Conservation (phyloP, 2,113 vertebrate genomes). For the Hippopotamus amphibius region DNA sequence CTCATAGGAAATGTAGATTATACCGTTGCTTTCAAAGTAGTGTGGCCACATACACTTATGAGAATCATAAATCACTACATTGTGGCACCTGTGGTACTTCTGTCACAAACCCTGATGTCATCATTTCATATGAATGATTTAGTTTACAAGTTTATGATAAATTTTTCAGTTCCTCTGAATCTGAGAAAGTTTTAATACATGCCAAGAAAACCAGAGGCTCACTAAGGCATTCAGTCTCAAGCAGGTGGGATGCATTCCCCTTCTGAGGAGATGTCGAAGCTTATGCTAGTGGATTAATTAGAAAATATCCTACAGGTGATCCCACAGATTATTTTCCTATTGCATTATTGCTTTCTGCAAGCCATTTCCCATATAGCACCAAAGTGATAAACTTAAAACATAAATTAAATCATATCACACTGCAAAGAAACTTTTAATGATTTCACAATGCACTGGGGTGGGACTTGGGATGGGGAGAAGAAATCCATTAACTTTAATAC, state of each 20-base stretch:
- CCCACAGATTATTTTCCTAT: background rate
- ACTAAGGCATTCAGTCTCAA: background rate
- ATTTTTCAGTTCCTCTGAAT: background rate
- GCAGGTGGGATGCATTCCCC: background rate
- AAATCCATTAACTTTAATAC: background rate
- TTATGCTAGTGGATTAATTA: background rate
- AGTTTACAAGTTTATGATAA: background rate
- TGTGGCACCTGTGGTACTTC: background rate
- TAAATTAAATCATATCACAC: background rate
- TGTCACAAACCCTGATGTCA: background rate
- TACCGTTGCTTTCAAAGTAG: background rate
- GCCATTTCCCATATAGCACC: background rate
- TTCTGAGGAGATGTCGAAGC: background rate
- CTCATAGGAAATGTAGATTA: background rate
- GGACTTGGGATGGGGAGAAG: background rate
- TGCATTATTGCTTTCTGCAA: background rate
- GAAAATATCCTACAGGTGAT: background rate
- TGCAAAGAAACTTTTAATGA: background rate
- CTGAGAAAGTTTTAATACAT: background rate
- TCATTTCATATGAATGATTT: background rate
- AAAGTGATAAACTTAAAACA: background rate
- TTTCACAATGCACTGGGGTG: background rate
- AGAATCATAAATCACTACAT: background rate
- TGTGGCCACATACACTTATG: background rate
- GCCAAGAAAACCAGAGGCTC: background rate